Evolutionary conservation across 2,797 vertebrate genomes (phyloP).

Genomic region (Microctenopoma lineatum): DNA sequence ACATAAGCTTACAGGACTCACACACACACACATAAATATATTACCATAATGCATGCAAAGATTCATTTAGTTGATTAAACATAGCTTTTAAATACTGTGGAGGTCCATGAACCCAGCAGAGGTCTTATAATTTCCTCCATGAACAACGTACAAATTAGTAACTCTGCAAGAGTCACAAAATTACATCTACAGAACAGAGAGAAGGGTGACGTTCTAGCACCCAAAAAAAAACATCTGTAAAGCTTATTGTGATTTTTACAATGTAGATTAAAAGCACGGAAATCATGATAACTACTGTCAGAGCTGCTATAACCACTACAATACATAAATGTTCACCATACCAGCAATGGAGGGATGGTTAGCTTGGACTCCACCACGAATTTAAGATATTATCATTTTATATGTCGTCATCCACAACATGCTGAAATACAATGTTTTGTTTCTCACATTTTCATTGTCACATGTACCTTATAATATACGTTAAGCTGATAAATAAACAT

Average conservation of each 20-base stretch:
- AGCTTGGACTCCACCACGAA: no score
- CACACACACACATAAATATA: conserved; percentile 19
- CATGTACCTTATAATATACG: neutral
- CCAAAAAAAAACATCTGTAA: neutral
- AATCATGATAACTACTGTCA: neutral
- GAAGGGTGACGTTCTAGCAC: neutral
- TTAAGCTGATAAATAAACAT: neutral
- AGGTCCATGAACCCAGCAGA: conserved; percentile 52
- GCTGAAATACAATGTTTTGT: no score
- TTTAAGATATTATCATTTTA: neutral
- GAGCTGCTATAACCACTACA: no score
- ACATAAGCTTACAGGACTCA: conserved; percentile 93
- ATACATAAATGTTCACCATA: no score
- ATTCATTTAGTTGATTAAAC: conserved; percentile 98
- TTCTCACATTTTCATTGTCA: no score
- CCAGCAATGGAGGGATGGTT: no score
- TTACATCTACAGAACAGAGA: conserved; percentile 20
- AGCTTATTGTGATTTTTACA: neutral
- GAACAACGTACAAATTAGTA: conserved; percentile 56
- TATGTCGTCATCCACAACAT: no score
- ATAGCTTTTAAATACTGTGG: conserved; percentile 89
- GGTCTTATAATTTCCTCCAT: conserved; percentile 57
- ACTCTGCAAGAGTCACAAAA: conserved; percentile 43
- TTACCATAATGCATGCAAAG: conserved; percentile 94
- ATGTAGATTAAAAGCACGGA: neutral